phyloP scores from a whole-genome alignment of 2,797 vertebrate species.

The Otolemur crassicaudatus region DNA sequence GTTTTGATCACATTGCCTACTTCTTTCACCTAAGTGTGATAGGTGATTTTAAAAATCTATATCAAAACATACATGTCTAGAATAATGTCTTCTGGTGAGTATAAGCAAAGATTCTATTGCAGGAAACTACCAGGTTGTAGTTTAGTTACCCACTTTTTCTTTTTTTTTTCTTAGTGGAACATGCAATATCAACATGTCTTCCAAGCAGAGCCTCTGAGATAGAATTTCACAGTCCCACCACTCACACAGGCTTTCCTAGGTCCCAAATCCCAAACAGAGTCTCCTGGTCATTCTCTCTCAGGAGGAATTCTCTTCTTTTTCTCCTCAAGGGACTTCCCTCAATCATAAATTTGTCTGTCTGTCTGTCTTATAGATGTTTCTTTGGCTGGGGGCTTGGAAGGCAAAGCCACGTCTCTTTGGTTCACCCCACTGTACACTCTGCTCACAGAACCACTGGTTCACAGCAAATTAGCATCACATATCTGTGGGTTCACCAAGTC shows the following conservation, averaged over 20 bases:
- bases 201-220: neutral
- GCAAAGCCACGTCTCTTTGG: neutral
- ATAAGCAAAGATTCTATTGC: neutral
- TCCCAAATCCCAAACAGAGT: no score
- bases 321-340: neutral
- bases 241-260: neutral
- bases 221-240: fast-evolving
- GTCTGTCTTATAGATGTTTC: neutral
- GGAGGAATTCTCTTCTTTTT: neutral
- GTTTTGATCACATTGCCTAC: neutral
- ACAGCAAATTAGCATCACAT: fast-evolving
- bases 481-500: neutral
- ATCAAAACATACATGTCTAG: neutral
- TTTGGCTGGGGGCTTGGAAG: neutral
- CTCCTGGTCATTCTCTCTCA: neutral
- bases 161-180: neutral
- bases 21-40: neutral
- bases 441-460: neutral
- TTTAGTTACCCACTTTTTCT: constrained; percentile 1
- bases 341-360: neutral
- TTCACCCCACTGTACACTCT: fast-evolving
- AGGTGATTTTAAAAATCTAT: neutral
- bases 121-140: neutral
- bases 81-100: constrained; percentile 34
- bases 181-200: neutral